Evolutionary conservation across 1,140 invertebrate species (phyloP).

Genomic region (Bombus turneri): DNA sequence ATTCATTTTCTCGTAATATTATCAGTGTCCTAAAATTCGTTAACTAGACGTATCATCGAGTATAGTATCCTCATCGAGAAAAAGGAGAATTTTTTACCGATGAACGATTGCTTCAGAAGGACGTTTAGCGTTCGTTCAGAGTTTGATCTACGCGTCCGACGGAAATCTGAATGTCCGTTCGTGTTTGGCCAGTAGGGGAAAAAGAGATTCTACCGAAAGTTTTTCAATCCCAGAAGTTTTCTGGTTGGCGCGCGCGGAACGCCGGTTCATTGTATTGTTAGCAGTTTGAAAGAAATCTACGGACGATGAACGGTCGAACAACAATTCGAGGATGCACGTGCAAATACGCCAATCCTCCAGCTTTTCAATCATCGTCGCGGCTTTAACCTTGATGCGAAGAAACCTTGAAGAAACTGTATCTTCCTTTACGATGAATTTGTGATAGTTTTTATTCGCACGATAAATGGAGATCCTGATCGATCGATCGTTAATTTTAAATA

Average conservation of each 20-base stretch:
- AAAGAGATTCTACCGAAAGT: slow-evolving; percentile 71
- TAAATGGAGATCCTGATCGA: too few species aligned
- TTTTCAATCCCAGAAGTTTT: slow-evolving; percentile 76
- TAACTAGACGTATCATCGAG: not conserved
- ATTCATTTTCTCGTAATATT: too few species aligned
- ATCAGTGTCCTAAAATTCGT: too few species aligned
- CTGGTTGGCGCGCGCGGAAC: slow-evolving; percentile 25
- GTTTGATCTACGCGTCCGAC: slow-evolving; percentile 66
- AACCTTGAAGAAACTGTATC: too few species aligned
- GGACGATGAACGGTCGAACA: slow-evolving; percentile 59
- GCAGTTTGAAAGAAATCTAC: slow-evolving; percentile 72
- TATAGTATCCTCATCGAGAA: not conserved
- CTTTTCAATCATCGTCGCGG: not conserved
- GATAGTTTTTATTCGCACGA: too few species aligned
- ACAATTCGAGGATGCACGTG: slow-evolving; percentile 38
- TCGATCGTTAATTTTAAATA: too few species aligned
- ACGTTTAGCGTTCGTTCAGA: slow-evolving; percentile 59
- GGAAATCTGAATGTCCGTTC: slow-evolving; percentile 75
- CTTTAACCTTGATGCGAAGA: not conserved
- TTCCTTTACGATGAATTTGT: too few species aligned
- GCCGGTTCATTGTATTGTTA: slow-evolving; percentile 75
- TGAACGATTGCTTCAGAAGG: slow-evolving; percentile 9
- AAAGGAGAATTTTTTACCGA: not conserved
- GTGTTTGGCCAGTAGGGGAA: slow-evolving; percentile 63
- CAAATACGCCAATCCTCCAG: not conserved